Evolutionary conservation across 92 coral and sea anemone species (phyloP).

Genomic region (Zoanthus solanderi): DNA sequence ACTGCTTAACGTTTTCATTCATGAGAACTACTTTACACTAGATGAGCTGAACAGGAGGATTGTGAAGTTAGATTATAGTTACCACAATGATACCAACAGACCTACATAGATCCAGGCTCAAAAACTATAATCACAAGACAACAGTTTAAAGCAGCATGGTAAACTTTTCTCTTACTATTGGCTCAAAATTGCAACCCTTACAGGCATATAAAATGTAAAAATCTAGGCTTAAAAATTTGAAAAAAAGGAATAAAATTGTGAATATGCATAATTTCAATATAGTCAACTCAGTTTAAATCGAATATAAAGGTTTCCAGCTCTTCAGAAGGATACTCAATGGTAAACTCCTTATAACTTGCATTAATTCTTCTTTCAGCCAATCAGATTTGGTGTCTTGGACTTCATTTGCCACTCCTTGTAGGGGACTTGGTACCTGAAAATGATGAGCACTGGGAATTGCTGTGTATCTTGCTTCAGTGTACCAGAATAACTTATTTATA

Average conservation of each 20-base stretch:
- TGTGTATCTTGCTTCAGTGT: constrained; percentile 66
- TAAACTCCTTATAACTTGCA: constrained; percentile 2
- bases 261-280: constrained; percentile 4
- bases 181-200: constrained; percentile 27
- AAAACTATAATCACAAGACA: constrained; percentile 62
- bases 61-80: constrained; percentile 40
- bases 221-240: constrained; percentile 8
- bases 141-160: constrained; percentile 75
- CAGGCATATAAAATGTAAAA: constrained; percentile 24
- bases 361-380: constrained; percentile 64
- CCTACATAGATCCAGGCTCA: constrained; percentile 46
- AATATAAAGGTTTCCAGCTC: constrained; percentile 25
- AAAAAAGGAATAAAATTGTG: constrained; percentile 3
- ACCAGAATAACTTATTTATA: constrained; percentile 65
- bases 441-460: constrained; percentile 74
- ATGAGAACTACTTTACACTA: constrained; percentile 53
- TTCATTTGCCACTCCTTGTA: constrained; percentile 60
- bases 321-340: constrained; percentile 19
- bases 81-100: constrained; percentile 31
- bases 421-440: constrained; percentile 64
- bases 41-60: constrained; percentile 58
- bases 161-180: constrained; percentile 25
- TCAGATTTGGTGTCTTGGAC: constrained; percentile 84
- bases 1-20: constrained; percentile 60
- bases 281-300: constrained; percentile 21